Evolutionary conservation across 2,797 vertebrate genomes (phyloP), one percentile per base, ranked within the genome.

Genomic region (Adrianichthys oophorus): DNA sequence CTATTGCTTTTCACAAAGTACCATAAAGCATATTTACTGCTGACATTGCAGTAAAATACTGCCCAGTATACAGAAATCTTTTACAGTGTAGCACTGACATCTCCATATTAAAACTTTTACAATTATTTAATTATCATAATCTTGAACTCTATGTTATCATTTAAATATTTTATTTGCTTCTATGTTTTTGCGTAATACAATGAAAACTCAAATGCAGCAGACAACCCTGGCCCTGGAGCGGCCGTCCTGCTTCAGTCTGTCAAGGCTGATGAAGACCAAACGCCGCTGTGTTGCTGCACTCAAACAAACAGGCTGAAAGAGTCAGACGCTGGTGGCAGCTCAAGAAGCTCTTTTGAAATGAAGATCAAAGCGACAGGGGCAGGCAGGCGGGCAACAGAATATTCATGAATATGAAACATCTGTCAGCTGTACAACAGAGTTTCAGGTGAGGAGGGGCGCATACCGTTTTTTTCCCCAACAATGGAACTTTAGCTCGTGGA

Each of bases 361-460:
- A 85, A 78, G 91, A 93, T 93, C 89, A 93, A 92, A 93, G 89
- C 82, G 29, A 21, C 18, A 26, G 56, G 60, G 54, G 80, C 72
- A 61, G 69, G 17, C 45, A 13, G 82, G 82, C 65, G 71, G 76
- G 67, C 80, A 62, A 59, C 68, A 58, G 84, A 89, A 90, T 90
- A 90, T 91, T 91, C 87, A 92, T 89, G 87, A 91, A 83, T 72
- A 68, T 47, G n/a, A 74, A 81, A 90, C 89, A 91, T 91, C 91
- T 91, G 90, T 82, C 82, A 82, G 75, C 71, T 67, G 78, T 65
- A 53, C 74, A 78, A 78, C 69, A 64, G 65, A 15, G 26, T 48
- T 18, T 59, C 13, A 21, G 68, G 64, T 13, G 16, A 44, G 61
- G 65, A 60, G 65, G 72, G 51, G 65, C 60, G 72, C 70, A 70